Conservation (phyloP, 2,888 invertebrate species). For the Dexiosoma caninum region DNA sequence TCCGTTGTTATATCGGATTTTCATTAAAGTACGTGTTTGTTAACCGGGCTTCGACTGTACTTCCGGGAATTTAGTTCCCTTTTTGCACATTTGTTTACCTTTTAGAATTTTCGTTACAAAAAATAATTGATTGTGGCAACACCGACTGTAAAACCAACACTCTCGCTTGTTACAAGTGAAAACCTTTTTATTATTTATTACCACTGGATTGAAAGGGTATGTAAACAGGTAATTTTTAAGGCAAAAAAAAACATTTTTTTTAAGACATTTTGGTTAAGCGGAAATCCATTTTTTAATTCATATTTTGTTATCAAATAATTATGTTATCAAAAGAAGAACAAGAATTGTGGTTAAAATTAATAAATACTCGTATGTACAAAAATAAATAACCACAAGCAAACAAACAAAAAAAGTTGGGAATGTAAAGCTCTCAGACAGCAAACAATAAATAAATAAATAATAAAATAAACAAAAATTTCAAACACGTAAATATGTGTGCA, state of each 20-base stretch:
- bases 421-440: background rate
- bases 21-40: too few species aligned
- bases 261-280: conserved; percentile 18
- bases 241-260: conserved; percentile 1
- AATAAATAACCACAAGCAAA: background rate
- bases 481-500: too few species aligned
- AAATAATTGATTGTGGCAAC: too few species aligned
- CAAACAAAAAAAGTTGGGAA: background rate
- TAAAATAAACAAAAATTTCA: conserved; percentile 14
- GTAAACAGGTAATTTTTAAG: background rate
- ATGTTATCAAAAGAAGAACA: conserved; percentile 16
- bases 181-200: background rate
- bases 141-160: background rate
- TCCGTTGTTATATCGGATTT: too few species aligned
- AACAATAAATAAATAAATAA: background rate
- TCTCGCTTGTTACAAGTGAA: background rate
- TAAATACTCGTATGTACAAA: conserved; percentile 12
- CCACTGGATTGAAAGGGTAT: background rate
- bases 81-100: too few species aligned
- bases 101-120: too few species aligned
- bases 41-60: too few species aligned
- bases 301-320: conserved; percentile 5
- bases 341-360: conserved; percentile 15
- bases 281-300: conserved; percentile 26
- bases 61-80: too few species aligned